Percentiles rank a stretch among this genome's conserved stretches.
phyloP scores from a whole-genome alignment of 2,113 vertebrate species.

The Rhinopomastus cyanomelas region DNA sequence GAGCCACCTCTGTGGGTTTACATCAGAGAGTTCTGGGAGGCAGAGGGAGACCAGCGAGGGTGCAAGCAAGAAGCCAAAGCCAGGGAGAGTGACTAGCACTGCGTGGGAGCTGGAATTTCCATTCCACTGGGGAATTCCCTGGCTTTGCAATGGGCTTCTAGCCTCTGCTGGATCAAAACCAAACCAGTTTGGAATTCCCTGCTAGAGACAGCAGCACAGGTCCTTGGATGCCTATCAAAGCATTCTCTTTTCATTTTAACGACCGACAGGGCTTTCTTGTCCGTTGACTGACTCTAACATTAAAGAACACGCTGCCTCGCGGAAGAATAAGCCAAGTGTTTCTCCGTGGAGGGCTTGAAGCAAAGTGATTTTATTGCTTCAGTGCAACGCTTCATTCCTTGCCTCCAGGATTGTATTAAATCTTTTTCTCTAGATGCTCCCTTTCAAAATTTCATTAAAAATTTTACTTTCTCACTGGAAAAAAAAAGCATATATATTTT shows the following conservation, averaged over 20 bases:
- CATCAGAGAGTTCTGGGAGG: not conserved
- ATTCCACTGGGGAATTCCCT: constrained; percentile 3
- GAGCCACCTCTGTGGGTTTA: fast-evolving
- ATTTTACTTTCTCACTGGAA: not conserved
- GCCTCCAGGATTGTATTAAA: not conserved
- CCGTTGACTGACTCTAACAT: not conserved
- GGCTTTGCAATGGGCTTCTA: not conserved
- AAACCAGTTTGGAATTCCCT: constrained; percentile 1
- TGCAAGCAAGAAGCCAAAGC: not conserved
- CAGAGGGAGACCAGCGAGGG: not conserved
- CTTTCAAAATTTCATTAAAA: not conserved
- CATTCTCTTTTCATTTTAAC: not conserved
- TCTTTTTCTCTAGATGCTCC: not conserved
- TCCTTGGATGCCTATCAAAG: constrained; percentile 10
- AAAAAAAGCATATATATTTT: not conserved
- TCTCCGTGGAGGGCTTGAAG: not conserved
- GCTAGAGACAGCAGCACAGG: not conserved
- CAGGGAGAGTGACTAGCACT: not conserved
- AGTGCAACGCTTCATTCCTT: not conserved
- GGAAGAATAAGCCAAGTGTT: not conserved
- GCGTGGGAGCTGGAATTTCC: constrained; percentile 9
- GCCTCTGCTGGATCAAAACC: constrained; percentile 3
- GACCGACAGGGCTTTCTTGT: not conserved
- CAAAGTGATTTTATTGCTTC: not conserved
- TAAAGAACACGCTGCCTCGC: not conserved